Percentiles rank a stretch among this genome's conserved stretches.
Evolutionary conservation across 2,113 vertebrate species (phyloP).

Genomic region (Pomatorhinus ruficollis): DNA sequence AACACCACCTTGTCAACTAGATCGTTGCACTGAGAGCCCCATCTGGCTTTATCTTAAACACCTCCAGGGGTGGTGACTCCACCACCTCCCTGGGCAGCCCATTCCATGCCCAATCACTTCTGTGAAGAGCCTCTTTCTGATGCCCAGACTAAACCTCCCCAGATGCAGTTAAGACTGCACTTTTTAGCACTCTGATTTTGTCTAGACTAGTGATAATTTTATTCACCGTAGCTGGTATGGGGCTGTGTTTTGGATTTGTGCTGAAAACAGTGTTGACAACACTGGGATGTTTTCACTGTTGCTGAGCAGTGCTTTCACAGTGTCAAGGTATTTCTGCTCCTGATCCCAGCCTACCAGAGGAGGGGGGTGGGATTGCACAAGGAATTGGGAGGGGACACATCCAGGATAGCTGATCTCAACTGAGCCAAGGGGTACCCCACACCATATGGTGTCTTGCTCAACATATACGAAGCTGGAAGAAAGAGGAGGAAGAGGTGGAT

Average conservation of each 20-base stretch:
- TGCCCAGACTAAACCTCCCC: neutral
- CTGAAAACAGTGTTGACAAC: neutral
- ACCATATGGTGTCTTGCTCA: neutral
- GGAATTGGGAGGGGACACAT: neutral
- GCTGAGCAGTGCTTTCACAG: neutral
- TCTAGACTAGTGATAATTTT: neutral
- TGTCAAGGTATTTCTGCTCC: neutral
- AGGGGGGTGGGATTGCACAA: neutral
- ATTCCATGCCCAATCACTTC: neutral
- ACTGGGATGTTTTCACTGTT: neutral
- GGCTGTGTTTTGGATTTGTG: neutral
- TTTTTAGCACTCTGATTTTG: neutral
- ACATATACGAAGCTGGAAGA: neutral
- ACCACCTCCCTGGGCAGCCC: neutral
- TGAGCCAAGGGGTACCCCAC: neutral
- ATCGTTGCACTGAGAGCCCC: neutral
- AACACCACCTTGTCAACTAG: too few relatives aligned
- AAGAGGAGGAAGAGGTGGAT: neutral
- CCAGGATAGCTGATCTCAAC: neutral
- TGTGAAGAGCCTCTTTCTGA: neutral
- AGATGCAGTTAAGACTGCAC: neutral
- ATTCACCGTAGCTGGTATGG: neutral
- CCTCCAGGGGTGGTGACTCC: neutral
- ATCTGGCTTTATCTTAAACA: too few relatives aligned
- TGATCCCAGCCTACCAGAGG: neutral